Evolutionary conservation across 2,888 invertebrate species (phyloP).

Genomic region (Orthonevra nobilis): DNA sequence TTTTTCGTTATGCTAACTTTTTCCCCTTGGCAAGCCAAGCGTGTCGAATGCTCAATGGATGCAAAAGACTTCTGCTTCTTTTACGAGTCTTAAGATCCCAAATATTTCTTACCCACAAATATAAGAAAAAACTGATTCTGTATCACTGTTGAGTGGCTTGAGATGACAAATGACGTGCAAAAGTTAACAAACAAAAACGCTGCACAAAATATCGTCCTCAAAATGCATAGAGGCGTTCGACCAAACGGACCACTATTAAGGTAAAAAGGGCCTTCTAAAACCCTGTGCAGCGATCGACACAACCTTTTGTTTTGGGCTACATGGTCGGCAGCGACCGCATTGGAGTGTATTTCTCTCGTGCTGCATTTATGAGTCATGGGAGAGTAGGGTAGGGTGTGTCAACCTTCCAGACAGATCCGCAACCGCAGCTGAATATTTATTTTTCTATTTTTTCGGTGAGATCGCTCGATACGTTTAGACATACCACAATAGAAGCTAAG

Average conservation of each 20-base stretch:
- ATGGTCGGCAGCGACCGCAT: background rate
- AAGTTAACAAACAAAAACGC: constrained; percentile 23
- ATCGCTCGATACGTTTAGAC: constrained; percentile 24
- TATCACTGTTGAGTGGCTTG: constrained; percentile 21
- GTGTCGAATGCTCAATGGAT: constrained; percentile 61
- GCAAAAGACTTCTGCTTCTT: constrained; percentile 28
- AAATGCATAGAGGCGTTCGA: constrained; percentile 21
- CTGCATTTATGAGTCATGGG: constrained; percentile 12
- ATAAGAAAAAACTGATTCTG: constrained; percentile 22
- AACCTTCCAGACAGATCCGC: constrained; percentile 57
- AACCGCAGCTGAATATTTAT: constrained; percentile 21
- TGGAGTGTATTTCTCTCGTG: background rate
- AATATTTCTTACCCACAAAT: too few species aligned
- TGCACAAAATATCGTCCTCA: background rate
- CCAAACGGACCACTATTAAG: constrained; percentile 1
- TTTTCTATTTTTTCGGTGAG: constrained; percentile 1
- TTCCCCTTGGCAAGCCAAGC: constrained; percentile 43
- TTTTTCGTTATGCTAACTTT: background rate
- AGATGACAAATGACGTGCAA: constrained; percentile 49
- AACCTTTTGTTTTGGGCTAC: constrained; percentile 35
- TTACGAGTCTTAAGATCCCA: too few species aligned
- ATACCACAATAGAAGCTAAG: constrained; percentile 41
- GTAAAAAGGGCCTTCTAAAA: too few species aligned
- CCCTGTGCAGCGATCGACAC: constrained; percentile 42
- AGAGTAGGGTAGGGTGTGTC: constrained; percentile 50